Percentiles rank a stretch among this genome's conserved stretches.
These are phyloP conservation scores for Hesperia comma DNA, from an alignment of 2,888 invertebrate species.

Conservation along the genomic window DNA sequence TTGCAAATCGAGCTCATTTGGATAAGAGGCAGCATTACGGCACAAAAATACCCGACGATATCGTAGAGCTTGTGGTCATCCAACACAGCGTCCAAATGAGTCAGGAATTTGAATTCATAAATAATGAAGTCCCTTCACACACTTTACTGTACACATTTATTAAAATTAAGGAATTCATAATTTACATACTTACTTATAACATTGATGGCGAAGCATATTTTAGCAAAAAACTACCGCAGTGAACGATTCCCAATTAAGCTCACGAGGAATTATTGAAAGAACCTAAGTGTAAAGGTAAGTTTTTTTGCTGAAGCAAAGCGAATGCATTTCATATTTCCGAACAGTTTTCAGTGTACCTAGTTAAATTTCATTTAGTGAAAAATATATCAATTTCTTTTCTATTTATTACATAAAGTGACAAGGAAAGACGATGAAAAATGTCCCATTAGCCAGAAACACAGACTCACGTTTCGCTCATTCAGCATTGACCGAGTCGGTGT, in stretches of 20 bases:
- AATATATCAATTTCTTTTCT: not conserved
- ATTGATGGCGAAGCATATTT: no score
- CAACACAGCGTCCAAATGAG: not conserved
- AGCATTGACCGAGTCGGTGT: conserved; percentile 40
- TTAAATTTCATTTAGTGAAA: not conserved
- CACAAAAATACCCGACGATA: not conserved
- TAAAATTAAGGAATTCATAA: no score
- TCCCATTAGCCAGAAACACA: conserved; percentile 38
- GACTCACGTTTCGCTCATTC: conserved; percentile 53
- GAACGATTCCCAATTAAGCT: no score
- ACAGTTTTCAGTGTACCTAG: no score
- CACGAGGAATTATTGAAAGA: no score
- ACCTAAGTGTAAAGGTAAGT: no score
- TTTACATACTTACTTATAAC: no score
- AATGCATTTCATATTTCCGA: no score
- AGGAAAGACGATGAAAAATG: conserved; percentile 5
- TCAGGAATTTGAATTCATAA: conserved; percentile 40
- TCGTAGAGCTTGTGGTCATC: conserved; percentile 1
- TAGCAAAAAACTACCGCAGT: no score
- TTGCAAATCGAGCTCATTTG: conserved; percentile 15
- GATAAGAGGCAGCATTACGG: conserved; percentile 19
- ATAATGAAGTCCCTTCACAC: conserved; percentile 49
- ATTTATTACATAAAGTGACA: not conserved
- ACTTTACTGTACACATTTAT: not conserved
- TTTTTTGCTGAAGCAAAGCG: no score